Evolutionary conservation across 2,888 invertebrate genomes (phyloP).

Genomic region (Osmoderma eremita): DNA sequence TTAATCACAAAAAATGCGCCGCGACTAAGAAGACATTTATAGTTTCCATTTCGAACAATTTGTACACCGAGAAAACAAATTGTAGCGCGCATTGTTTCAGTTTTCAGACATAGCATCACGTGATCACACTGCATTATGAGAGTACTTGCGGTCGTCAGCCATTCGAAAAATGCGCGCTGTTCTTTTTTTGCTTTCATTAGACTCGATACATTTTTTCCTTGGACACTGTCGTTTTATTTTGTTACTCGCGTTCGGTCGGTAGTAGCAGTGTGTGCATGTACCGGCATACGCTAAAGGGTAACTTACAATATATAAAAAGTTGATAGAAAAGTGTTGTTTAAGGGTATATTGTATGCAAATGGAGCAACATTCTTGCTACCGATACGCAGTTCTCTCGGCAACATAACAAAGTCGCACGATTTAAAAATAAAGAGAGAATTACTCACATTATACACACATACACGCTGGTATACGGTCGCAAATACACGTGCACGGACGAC

Average conservation of each 20-base stretch:
- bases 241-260: conserved; percentile 37
- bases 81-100: conserved; percentile 39
- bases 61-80: conserved; percentile 39
- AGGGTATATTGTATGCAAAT: conserved; percentile 61
- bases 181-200: conserved; percentile 38
- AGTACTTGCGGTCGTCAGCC: conserved; percentile 39
- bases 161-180: conserved; percentile 40
- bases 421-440: conserved; percentile 54
- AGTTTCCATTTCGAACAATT: conserved; percentile 33
- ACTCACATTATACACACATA: conserved; percentile 50
- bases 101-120: conserved; percentile 41
- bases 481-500: conserved; percentile 28
- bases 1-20: conserved; percentile 22
- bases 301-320: conserved; percentile 51
- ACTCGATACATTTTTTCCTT: conserved; percentile 39
- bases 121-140: conserved; percentile 33
- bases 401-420: conserved; percentile 52
- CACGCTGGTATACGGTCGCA: conserved; percentile 4
- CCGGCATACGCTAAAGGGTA: conserved; percentile 42
- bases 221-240: conserved; percentile 25
- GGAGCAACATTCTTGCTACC: conserved; percentile 59
- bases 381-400: conserved; percentile 51
- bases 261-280: conserved; percentile 36
- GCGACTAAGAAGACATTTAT: conserved; percentile 36
- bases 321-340: conserved; percentile 60